Base-by-base conservation (phyloP, 2,113 vertebrate species). In the Mormyrus lacerda region DNA sequence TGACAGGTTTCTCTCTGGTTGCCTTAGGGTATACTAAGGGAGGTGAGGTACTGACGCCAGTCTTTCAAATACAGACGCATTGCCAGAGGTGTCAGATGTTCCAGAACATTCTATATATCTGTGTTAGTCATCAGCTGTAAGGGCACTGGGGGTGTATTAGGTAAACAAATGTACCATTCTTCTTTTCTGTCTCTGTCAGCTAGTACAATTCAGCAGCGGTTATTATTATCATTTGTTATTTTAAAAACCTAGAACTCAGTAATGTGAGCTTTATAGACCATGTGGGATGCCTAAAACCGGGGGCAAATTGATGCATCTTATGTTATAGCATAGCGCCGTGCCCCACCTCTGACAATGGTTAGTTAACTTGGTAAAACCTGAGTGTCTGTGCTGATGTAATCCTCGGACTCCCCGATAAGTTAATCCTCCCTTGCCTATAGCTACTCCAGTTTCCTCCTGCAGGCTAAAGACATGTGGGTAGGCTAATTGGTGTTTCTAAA, bases 181-280 rank as follows among this genome's bases (percentile, higher is more conserved):
- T 15, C 15, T 42, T 79, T 42, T 79, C 35, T 42, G 15, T 35
- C 73, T 79, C 73, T 76, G 31, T 35, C 35, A 7, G 35, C 35
- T 8, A 42, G 8, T 84, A 21, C 44, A 84, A 84, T 84, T 47
- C 82, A 24, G 42, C 82, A 47, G 42, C n/a, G 27, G 42, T 84
- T 84, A 47, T 84, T 84, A 45, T 24, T 84, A 84, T 21, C 82
- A 84, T 84, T 84, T 84, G 39, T 84, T 84, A 84, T 84, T 84
- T 44, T 24, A 84, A 21, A 45, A 84, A 84, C 9, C 82, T 44
- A 47, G 3, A 24, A 47, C 21, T 82, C 17, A 24, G 24, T 47
- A 21, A 84, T 24, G 19, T 84, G 44, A 45, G 44, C 39, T 21
- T 45, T 45, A 24, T 11, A n/a, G 42, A 84, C 44, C 82, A 13